Evolutionary conservation across 2,888 invertebrate species (phyloP).

Genomic region (Nemurella pictetii): DNA sequence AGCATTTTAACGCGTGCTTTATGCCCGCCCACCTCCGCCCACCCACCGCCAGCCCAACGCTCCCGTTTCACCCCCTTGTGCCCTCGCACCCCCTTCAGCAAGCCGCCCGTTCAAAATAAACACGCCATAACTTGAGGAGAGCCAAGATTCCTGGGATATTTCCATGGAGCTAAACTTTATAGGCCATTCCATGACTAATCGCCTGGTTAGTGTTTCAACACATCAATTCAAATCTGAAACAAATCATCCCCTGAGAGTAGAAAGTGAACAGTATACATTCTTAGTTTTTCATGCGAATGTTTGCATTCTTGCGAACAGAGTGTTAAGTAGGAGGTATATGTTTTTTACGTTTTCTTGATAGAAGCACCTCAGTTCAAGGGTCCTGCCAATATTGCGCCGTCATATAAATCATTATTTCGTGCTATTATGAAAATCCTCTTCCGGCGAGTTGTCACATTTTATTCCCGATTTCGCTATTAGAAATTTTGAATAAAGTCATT

Average conservation of each 20-base stretch:
- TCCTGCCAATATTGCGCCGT: not conserved
- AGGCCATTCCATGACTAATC: not conserved
- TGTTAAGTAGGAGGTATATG: too few species aligned
- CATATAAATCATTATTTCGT: not conserved
- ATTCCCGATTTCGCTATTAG: not conserved
- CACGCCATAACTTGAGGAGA: not conserved
- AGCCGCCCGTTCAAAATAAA: constrained; percentile 19
- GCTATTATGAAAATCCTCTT: not conserved
- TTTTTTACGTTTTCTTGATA: not conserved
- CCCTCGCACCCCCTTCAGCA: constrained; percentile 16
- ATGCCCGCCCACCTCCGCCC: constrained; percentile 18
- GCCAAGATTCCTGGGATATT: constrained; percentile 9
- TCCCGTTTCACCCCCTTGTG: not conserved
- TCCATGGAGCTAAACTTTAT: not conserved
- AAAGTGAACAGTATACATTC: not conserved
- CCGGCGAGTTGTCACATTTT: not conserved
- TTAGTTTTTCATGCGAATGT: not conserved
- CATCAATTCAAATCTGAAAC: constrained; percentile 5
- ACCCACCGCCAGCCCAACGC: not conserved
- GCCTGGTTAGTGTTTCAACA: constrained; percentile 5
- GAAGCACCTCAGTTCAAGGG: not conserved
- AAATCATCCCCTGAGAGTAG: not conserved
- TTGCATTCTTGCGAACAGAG: not conserved
- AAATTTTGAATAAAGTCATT: not conserved
- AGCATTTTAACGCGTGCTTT: constrained; percentile 26